A percentile compares a stretch with the other conserved stretches of the same genome.
Evolutionary conservation across 2,113 vertebrate genomes (phyloP).

Genomic region (Eclectus roratus): DNA sequence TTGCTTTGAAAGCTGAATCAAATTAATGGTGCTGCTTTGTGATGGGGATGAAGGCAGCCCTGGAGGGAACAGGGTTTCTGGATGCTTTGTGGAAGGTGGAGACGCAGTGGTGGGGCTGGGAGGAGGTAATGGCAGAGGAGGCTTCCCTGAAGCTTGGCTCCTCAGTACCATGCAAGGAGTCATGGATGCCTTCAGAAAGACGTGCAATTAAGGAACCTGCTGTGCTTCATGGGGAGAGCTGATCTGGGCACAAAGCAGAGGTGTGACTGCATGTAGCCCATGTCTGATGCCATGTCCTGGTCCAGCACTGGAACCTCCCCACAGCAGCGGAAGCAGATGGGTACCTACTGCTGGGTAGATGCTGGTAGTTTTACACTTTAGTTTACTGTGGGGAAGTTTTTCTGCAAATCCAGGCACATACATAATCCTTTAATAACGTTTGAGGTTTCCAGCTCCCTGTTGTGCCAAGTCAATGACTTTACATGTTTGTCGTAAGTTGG

Average conservation of each 20-base stretch:
- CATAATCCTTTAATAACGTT: too few species aligned
- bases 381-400: background rate
- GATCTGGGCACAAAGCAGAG: background rate
- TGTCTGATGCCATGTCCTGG: background rate
- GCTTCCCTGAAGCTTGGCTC: background rate
- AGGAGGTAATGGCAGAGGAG: background rate
- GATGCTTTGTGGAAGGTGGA: background rate
- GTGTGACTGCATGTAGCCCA: rapidly evolving
- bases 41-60: background rate
- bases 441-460: background rate
- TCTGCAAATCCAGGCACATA: background rate
- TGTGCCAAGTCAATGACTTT: background rate
- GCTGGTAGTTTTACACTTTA: background rate
- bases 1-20: background rate
- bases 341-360: background rate
- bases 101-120: rapidly evolving
- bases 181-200: background rate
- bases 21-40: background rate
- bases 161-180: rapidly evolving
- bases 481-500: background rate
- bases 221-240: rapidly evolving
- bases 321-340: rapidly evolving
- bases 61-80: background rate
- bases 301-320: background rate
- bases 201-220: too few species aligned